Evolutionary conservation across 2,888 invertebrate species (phyloP), one percentile per base, ranked within the genome.

Genomic region (Pristionchus entomophagus): DNA sequence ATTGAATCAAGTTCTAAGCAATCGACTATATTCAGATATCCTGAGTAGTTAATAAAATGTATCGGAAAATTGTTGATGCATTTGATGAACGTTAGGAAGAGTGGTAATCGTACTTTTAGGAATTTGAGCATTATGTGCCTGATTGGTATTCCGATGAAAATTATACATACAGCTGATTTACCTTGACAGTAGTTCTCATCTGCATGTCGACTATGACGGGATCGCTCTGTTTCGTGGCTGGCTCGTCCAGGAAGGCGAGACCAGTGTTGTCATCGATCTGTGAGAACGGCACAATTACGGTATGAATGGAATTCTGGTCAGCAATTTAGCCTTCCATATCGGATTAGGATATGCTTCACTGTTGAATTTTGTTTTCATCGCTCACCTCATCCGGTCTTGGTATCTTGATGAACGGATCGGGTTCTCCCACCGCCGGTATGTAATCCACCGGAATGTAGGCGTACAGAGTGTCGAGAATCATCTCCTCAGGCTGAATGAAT

Each of bases 401-500:
- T 53, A 95, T 94, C 95, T 99, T 99, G 65, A 99, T 95, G 94
- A 99, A 98, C 4, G 98, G 97, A 94, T 99, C 99, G 90, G 98
- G 97, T 94, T 99, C 99, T 0, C 99, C 99, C 80, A 99, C 98
- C 0, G 98, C 97, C 14, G 99, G 99, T 91, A 99, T 96, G 94
- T 96, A 99, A 93, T 99, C 99, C 0, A 98, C 97, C 85, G 98
- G 96, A 94, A 99, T 99, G 0, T 98, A 97, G 92, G 96, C 96
- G 93, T 99, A 95, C 93, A 96, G 96, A 94, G 96, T 96, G 84
- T 97, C 97, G 73, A 97, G 45, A 22, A 73, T 73, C 1, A 73
- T n/a, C 22, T 45, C 73, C 32, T 73, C 73, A 8, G 73, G 73
- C 73, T 73, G 73, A 22, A 73, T 35, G n/a, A 12, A 26, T 38